Evolutionary conservation across 2,888 invertebrate species (phyloP), one percentile per base, ranked within the genome.

Genomic region (Acleris sparsana): DNA sequence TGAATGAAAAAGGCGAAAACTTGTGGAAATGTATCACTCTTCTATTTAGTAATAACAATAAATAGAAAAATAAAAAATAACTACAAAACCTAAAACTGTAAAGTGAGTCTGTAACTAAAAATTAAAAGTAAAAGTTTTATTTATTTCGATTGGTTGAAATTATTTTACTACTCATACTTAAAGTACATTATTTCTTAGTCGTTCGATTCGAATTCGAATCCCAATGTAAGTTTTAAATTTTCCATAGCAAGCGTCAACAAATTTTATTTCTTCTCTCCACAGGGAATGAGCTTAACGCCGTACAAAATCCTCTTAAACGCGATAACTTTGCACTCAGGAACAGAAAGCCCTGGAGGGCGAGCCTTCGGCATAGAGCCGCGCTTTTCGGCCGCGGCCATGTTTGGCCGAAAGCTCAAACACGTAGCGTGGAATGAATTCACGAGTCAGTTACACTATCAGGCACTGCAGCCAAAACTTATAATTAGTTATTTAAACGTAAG

Each of bases 321-420:
- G 61, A 66, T 66, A 66, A 66, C 66, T 66, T 66, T 66, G 66
- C 66, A 66, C 66, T 66, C 66, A 66, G 66, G 62, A 65, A 61
- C 65, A 65, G 60, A 61, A 61, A 65, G 65, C 65, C 65, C 65
- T 65, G 51, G 65, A 61, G 65, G 65, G 55, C 60, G 53, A 46
- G 48, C 58, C 33, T 53, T 53, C 60, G 59, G 53, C 64, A 4
- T 56, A 61, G 55, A 39, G 65, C 29, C 18, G 39, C 17, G 44
- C 11, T 13, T 5, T 51, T 39, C 59, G 64, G n/a, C 44, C 51
- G 33, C 33, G 44, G 55, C 43, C 11, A 17, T 25, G 18, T 25
- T 60, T 52, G 11, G 60, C 60, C 65, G 64, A 60, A 49, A 11
- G 25, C 25, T 44, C n/a, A 25, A 46, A 57, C n/a, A 13, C 20